A percentile compares a stretch with the other conserved stretches of the same genome.
Conservation (phyloP, 2,113 vertebrate genomes). For the Phalacrocorax carbo region DNA sequence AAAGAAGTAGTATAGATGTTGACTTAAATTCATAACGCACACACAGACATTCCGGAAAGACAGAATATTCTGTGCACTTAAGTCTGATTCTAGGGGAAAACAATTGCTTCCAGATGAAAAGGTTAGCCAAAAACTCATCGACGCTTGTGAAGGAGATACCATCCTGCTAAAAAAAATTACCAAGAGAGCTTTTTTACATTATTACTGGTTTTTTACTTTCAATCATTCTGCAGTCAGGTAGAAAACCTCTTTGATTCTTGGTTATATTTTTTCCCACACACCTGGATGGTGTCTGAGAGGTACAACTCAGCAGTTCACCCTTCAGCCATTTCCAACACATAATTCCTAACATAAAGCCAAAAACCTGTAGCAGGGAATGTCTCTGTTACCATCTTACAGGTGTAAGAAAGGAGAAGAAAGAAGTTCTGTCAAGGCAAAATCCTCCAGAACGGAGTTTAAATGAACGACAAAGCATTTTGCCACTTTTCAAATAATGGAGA, state of each 20-base stretch:
- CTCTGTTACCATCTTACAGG: background rate
- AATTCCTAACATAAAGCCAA: background rate
- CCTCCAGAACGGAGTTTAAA: background rate
- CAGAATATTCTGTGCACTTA: background rate
- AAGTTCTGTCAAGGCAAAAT: background rate
- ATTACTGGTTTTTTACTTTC: background rate
- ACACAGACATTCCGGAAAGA: background rate
- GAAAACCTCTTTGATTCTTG: background rate
- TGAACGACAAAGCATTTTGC: background rate
- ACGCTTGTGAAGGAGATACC: background rate
- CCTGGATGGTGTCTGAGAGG: background rate
- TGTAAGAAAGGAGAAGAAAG: background rate
- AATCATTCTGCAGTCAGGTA: background rate
- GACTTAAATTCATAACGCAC: background rate
- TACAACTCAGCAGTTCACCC: background rate
- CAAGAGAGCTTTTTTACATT: background rate
- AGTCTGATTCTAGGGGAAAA: background rate
- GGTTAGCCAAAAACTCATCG: background rate
- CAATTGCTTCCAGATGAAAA: background rate
- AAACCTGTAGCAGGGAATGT: background rate
- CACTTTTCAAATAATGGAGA: background rate
- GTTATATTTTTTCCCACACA: background rate
- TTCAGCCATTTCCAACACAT: background rate
- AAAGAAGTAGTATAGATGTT: background rate
- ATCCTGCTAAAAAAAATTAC: background rate